Conservation (phyloP, 2,113 vertebrate genomes). For the Thunnus thynnus region DNA sequence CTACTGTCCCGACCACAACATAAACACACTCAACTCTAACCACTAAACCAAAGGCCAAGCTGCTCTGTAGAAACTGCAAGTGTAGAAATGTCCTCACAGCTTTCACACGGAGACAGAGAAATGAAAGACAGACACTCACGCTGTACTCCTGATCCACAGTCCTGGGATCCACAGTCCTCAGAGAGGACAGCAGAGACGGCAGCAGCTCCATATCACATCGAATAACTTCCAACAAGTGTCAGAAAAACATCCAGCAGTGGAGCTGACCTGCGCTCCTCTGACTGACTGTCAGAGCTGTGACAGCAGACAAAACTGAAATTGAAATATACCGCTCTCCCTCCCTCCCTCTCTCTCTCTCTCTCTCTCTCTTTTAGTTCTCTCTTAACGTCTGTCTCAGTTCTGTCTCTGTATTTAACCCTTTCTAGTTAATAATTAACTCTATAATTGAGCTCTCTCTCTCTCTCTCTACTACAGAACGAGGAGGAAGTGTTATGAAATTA, state of each 20-base stretch:
- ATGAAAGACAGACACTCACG: conserved; percentile 28
- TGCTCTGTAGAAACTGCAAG: too few species aligned
- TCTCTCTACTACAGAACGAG: background rate
- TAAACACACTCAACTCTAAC: too few species aligned
- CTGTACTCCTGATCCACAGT: conserved; percentile 54
- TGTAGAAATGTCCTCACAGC: too few species aligned
- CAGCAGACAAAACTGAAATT: background rate
- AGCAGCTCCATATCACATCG: conserved; percentile 50
- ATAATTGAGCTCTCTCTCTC: background rate
- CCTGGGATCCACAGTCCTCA: conserved; percentile 1
- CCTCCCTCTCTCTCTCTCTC: background rate
- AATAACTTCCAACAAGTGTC: background rate
- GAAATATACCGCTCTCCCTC: background rate
- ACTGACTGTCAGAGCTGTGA: background rate
- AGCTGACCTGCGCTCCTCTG: background rate
- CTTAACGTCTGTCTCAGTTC: background rate
- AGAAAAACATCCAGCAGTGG: background rate
- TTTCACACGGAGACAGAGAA: background rate
- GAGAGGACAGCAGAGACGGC: conserved; percentile 27
- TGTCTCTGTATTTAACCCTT: background rate
- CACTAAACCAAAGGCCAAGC: too few species aligned
- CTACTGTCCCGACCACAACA: too few species aligned
- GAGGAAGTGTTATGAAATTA: conserved; percentile 24
- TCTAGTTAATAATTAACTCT: background rate
- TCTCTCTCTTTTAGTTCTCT: background rate